A percentile compares a stretch with the other conserved stretches of the same genome.
Evolutionary conservation across 64 coral and sea anemone species (phyloP).

Genomic region (Montipora foliosa): DNA sequence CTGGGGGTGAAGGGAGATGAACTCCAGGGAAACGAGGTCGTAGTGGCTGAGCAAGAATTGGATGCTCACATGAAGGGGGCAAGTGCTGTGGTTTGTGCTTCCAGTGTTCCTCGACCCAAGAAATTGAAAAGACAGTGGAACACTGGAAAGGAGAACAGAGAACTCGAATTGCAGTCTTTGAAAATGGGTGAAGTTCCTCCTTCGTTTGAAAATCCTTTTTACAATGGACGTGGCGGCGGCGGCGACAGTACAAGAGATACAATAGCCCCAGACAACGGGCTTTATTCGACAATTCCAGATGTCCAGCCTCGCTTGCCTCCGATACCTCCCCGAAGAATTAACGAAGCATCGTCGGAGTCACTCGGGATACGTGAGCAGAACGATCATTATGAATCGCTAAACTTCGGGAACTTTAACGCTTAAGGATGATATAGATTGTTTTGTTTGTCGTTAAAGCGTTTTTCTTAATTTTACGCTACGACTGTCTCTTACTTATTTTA

Average conservation of each 20-base stretch:
- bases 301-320: background rate
- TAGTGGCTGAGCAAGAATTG: background rate
- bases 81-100: background rate
- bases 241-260: background rate
- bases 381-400: conserved; percentile 9
- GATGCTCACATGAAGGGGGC: conserved; percentile 2
- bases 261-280: background rate
- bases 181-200: background rate
- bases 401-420: conserved; percentile 15
- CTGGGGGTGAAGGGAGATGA: background rate
- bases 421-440: background rate
- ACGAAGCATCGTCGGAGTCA: background rate
- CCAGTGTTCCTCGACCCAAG: conserved; percentile 6
- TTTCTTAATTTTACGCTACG: background rate
- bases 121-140: conserved; percentile 11
- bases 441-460: background rate
- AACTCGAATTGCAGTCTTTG: background rate
- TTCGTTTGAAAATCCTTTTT: conserved; percentile 34
- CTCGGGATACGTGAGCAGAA: background rate
- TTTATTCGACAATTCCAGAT: conserved; percentile 4
- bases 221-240: background rate
- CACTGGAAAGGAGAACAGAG: background rate
- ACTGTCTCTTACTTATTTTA: background rate
- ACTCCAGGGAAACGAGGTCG: background rate
- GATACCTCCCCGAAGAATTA: background rate